Evolutionary conservation across 2,797 vertebrate genomes (phyloP).

Genomic region (Cynodonichthys magdalenae): DNA sequence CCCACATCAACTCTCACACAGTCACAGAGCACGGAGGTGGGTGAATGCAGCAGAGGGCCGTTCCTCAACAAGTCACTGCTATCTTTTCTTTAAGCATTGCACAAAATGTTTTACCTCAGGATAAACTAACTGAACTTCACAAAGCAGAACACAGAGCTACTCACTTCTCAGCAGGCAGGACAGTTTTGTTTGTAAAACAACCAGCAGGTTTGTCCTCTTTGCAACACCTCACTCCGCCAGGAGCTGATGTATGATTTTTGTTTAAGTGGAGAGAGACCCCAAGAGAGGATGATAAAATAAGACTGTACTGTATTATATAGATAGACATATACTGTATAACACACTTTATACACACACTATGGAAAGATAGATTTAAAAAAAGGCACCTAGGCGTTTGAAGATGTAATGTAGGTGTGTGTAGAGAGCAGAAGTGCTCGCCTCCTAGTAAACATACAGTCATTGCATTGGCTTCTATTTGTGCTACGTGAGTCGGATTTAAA

Average conservation of each 20-base stretch:
- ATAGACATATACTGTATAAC: slow-evolving; percentile 65
- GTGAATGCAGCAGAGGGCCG: slow-evolving; percentile 32
- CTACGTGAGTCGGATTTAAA: slow-evolving; percentile 47
- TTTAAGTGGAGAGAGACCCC: slow-evolving; percentile 47
- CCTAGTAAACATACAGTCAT: slow-evolving; percentile 31
- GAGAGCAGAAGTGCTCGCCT: slow-evolving; percentile 38
- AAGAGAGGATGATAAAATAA: slow-evolving; percentile 37
- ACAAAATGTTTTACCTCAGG: slow-evolving; percentile 77
- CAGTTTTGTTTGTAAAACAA: slow-evolving; percentile 48
- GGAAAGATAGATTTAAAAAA: slow-evolving; percentile 30
- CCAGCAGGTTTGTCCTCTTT: slow-evolving; percentile 58
- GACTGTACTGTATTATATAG: slow-evolving; percentile 62
- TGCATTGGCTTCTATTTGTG: slow-evolving; percentile 51
- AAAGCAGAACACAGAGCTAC: slow-evolving; percentile 45
- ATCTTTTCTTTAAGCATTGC: slow-evolving; percentile 61
- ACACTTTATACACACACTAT: slow-evolving; percentile 49
- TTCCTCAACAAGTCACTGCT: slow-evolving; percentile 31
- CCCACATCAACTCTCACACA: slow-evolving; percentile 14
- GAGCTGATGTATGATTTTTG: slow-evolving; percentile 34
- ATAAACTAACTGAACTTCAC: slow-evolving; percentile 62
- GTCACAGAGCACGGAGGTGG: slow-evolving; percentile 39
- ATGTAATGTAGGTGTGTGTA: slow-evolving; percentile 39
- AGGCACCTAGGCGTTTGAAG: slow-evolving; percentile 47
- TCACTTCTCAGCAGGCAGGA: slow-evolving; percentile 54
- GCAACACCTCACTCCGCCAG: slow-evolving; percentile 22